Evolutionary conservation across 2,797 vertebrate genomes (phyloP).

Genomic region (Percopsis omiscomaycus): DNA sequence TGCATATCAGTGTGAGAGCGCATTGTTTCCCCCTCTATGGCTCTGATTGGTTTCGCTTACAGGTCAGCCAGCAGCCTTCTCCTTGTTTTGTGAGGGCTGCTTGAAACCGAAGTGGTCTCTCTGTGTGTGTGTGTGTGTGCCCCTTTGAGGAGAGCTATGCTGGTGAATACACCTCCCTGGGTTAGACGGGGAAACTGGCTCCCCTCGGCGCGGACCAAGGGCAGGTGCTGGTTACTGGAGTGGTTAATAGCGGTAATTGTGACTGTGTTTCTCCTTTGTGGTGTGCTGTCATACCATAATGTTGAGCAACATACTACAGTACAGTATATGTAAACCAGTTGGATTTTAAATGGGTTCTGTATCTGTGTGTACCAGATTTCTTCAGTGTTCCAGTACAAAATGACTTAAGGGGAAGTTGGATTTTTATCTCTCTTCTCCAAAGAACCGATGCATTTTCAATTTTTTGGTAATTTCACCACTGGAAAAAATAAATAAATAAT

Average conservation of each 20-base stretch:
- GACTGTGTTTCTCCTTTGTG: conserved; percentile 9
- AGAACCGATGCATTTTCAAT: conserved; percentile 20
- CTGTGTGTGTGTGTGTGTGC: conserved; percentile 22
- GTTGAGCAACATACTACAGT: conserved; percentile 32
- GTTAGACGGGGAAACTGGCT: conserved; percentile 18
- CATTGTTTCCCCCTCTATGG: conserved; percentile 45
- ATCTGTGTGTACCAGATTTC: conserved; percentile 43
- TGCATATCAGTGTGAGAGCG: conserved; percentile 46
- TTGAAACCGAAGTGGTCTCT: conserved; percentile 44
- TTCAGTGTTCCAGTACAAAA: conserved; percentile 47
- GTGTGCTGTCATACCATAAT: conserved; percentile 55
- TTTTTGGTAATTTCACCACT: conserved; percentile 32
- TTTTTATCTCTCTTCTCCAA: conserved; percentile 29
- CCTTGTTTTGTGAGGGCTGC: conserved; percentile 30
- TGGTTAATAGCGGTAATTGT: conserved; percentile 43
- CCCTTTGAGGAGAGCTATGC: conserved; percentile 9
- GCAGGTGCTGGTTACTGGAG: conserved; percentile 33
- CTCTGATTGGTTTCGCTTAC: conserved; percentile 59
- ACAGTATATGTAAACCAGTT: conserved; percentile 37
- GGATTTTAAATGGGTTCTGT: conserved; percentile 40
- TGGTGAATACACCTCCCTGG: conserved; percentile 40
- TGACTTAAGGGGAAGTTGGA: conserved; percentile 57
- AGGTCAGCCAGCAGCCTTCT: conserved; percentile 48
- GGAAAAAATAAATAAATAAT: conserved; percentile 32
- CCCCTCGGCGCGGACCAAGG: neutral